These are phyloP conservation scores for Clarias pachynema DNA, from an alignment of 2,797 vertebrate genomes.

Conservation along the genomic window DNA sequence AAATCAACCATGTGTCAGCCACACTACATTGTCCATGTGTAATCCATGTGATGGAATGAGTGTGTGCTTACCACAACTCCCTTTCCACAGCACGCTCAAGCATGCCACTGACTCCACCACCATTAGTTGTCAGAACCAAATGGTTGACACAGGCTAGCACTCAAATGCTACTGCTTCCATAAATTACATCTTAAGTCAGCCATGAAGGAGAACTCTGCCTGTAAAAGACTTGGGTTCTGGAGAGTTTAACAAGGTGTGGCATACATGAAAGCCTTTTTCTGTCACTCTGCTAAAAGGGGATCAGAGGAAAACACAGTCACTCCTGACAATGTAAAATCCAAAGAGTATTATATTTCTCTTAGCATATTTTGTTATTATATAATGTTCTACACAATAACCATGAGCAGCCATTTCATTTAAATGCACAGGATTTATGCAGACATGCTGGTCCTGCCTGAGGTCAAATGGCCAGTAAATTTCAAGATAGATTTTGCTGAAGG, in stretches of 20 bases:
- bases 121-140: constrained; percentile 44
- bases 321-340: constrained; percentile 55
- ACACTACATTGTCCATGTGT: constrained; percentile 48
- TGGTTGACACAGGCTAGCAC: constrained; percentile 62
- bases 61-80: constrained; percentile 23
- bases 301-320: constrained; percentile 53
- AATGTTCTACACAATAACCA: constrained; percentile 37
- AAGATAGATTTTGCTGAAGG: constrained; percentile 21
- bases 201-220: constrained; percentile 60
- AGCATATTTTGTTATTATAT: constrained; percentile 49
- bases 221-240: constrained; percentile 63
- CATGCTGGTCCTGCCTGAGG: constrained; percentile 8
- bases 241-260: constrained; percentile 71
- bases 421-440: constrained; percentile 34
- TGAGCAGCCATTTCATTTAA: constrained; percentile 15
- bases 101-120: constrained; percentile 39
- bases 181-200: constrained; percentile 67
- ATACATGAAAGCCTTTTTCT: constrained; percentile 58
- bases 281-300: constrained; percentile 50
- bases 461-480: constrained; percentile 6
- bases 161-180: constrained; percentile 65
- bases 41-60: constrained; percentile 51
- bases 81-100: background rate
- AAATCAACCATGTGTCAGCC: constrained; percentile 38
- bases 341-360: constrained; percentile 50